Base-by-base conservation (phyloP, 2,113 vertebrate genomes). In the Ciconia boyciana region DNA sequence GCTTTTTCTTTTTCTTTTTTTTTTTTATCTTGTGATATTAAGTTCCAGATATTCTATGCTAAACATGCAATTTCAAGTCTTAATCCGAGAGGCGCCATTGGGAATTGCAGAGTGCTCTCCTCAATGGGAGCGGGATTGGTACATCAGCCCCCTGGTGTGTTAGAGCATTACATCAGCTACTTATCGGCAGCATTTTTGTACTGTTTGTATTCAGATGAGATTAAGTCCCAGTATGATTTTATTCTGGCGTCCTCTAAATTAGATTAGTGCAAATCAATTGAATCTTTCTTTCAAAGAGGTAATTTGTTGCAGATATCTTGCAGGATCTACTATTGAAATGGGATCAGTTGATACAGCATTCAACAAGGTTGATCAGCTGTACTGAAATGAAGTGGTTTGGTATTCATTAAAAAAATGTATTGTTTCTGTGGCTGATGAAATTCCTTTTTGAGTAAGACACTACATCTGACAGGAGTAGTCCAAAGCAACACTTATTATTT, bases 131-230 rank as follows among this genome's bases (percentile, higher is more conserved):
- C 5, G 34, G 83, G 68, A 89, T 46, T 29, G 60, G 54, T 46
- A 49, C 41, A 69, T 92, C 52, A 66, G 61, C 57, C 71, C 80
- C 29, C 70, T 62, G 55, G 26, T 87, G 96, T 96, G 97, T 60
- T 60, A n/a, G 41, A 78, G 36, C 96, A 97, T 91, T 78, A 32
- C n/a, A 13, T 84, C 60, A 86, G 66, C 49, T 91, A 92, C 96
- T 98, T 96, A 97, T 32, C 19, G 9, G 75, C 77, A 65, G 65
- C 26, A 75, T 83, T 97, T 97, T 89, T 96, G 93, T 91, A 88
- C 85, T 80, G 74, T 89, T 96, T 94, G 68, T 95, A 94, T 97
- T 96, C 95, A 95, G 85, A 97, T 85, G 91, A 94, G 94, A 95
- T 96, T 97, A 97, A 95, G 83, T 80, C 60, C 69, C 83, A 82